Evolutionary conservation across 53 echinoderm and acorn worm genomes (phyloP).

Genomic region (Mesocentrotus franciscanus): DNA sequence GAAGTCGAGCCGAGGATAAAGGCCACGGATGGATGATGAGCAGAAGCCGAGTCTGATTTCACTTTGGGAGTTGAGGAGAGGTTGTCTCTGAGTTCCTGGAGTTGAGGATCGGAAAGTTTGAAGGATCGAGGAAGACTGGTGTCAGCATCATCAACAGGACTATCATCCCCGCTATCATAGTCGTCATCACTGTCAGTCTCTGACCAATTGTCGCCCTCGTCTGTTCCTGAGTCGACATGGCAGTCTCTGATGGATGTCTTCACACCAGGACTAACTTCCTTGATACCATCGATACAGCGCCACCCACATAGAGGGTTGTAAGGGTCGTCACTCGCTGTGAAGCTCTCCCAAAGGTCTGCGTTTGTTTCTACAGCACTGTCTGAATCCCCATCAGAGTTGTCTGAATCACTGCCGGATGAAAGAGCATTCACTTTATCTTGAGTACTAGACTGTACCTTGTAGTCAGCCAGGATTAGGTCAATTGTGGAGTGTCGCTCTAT

Average conservation of each 20-base stretch:
- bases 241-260: background rate
- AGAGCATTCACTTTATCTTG: background rate
- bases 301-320: slow-evolving; percentile 61
- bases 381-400: background rate
- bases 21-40: slow-evolving; percentile 50
- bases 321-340: slow-evolving; percentile 44
- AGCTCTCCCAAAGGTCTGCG: slow-evolving; percentile 54
- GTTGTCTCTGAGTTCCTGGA: background rate
- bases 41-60: background rate
- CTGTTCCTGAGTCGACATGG: slow-evolving; percentile 54
- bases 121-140: background rate
- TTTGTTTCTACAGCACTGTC: slow-evolving; percentile 32
- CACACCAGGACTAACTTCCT: background rate
- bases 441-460: background rate
- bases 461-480: slow-evolving; percentile 27
- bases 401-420: slow-evolving; percentile 13
- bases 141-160: background rate
- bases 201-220: slow-evolving; percentile 61
- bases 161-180: background rate
- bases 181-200: slow-evolving; percentile 60
- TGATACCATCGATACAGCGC: background rate
- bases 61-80: slow-evolving; percentile 56
- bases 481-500: slow-evolving; percentile 53
- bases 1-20: slow-evolving; percentile 47
- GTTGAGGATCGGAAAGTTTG: slow-evolving; percentile 15